Conservation (phyloP, 2,888 invertebrate genomes). For the Ichneumon xanthorius region DNA sequence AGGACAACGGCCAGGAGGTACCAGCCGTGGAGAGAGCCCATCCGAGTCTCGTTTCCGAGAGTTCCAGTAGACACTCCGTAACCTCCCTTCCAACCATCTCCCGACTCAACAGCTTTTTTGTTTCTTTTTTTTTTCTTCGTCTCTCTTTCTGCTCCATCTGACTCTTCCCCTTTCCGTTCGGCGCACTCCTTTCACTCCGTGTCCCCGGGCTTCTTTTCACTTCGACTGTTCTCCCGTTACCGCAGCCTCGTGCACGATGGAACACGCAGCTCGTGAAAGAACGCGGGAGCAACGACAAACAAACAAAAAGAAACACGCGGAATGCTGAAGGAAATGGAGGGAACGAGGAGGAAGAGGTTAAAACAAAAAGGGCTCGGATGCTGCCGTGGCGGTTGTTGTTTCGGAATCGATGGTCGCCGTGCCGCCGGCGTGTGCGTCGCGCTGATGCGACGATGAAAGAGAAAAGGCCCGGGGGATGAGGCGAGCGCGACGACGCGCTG, state of each 20-base stretch:
- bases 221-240: slow-evolving; percentile 51
- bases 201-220: slow-evolving; percentile 51
- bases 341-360: not conserved
- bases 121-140: slow-evolving; percentile 13
- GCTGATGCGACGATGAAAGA: slow-evolving; percentile 37
- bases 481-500: slow-evolving; percentile 6
- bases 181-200: slow-evolving; percentile 46
- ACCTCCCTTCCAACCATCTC: slow-evolving; percentile 14
- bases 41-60: slow-evolving; percentile 66
- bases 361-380: slow-evolving; percentile 36
- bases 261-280: slow-evolving; percentile 51
- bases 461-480: slow-evolving; percentile 1
- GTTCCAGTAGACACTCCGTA: slow-evolving; percentile 44
- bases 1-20: slow-evolving; percentile 48
- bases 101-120: slow-evolving; percentile 26
- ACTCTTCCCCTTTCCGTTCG: slow-evolving; percentile 37
- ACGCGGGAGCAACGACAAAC: slow-evolving; percentile 31
- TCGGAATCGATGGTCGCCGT: slow-evolving; percentile 62
- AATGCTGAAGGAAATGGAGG: slow-evolving; percentile 4
- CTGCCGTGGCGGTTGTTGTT: slow-evolving; percentile 51
- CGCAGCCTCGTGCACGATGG: slow-evolving; percentile 37
- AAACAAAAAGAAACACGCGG: slow-evolving; percentile 30
- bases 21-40: slow-evolving; percentile 50
- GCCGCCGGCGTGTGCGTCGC: slow-evolving; percentile 13
- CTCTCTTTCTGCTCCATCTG: slow-evolving; percentile 35